Base-by-base conservation (phyloP, 2,888 invertebrate species). In the Diarsia mendica region DNA sequence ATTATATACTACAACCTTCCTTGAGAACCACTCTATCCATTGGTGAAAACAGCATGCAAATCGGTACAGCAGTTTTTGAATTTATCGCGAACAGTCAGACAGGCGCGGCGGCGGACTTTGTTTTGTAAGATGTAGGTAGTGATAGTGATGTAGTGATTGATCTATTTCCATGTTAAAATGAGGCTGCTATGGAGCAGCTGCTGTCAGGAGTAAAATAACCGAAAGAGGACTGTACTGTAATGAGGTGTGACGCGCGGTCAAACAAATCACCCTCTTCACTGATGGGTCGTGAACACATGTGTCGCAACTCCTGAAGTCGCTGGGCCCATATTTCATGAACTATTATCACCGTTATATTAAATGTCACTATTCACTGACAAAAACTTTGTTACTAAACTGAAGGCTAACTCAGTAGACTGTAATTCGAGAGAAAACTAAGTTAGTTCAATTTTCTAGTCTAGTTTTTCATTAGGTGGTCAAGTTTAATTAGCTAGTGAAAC, bases 381-480 rank as follows among this genome's bases (percentile, higher is more conserved):
- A 15, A 33, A 44, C n/a, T 23, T 15, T 44, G 44, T 44, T n/a
- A 63, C 44, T 44, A 61, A 39, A 61, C 61, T 61, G 65, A 73
- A 63, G 65, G 44, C 28, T 28, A 60, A 78, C 66, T 61, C 66
- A 3, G 66, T 66, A 75, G 81, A 78, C 78, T 78, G 75, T 81
- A 63, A 49, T 67, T 63, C 20, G 81, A 78, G 81, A 78, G 81
- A 78, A 81, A 75, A 67, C 49, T 75, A 67, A 46, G 39, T 75
- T 67, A 75, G 28, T 67, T 67, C 23, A 44, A 49, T 10, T 28
- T 66, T 60, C 49, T 81, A 79, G 67, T 60, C 39, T 76, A 67
- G 55, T 20, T 58, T 46, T 44, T 55, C 13, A 23, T 20, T n/a
- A 39, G 10, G 33, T 8, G 44, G 63, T 23, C 44, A 63, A 44